These are phyloP conservation scores for Antitype chi DNA, from an alignment of 2,888 invertebrate species.

Conservation along the genomic window DNA sequence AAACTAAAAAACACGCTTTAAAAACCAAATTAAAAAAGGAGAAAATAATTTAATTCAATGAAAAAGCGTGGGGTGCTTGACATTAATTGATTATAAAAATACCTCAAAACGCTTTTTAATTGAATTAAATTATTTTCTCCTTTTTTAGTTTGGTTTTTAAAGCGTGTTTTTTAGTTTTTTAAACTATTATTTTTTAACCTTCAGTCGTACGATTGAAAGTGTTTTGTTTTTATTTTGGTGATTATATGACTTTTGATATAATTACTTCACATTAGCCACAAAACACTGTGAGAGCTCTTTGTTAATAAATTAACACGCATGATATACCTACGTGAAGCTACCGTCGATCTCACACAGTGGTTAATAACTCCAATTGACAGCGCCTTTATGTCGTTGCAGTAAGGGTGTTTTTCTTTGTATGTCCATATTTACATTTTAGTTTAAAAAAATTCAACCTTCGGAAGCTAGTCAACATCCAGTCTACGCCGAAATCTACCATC, in stretches of 20 bases:
- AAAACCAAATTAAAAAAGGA: no score
- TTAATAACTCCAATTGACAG: not conserved
- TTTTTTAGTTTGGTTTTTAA: no score
- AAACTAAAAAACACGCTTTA: no score
- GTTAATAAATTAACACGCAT: not conserved
- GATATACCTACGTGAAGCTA: not conserved
- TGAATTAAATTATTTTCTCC: no score
- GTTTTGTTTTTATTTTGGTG: not conserved
- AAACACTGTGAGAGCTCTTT: not conserved
- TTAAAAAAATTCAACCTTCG: not conserved
- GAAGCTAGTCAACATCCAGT: not conserved
- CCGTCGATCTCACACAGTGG: no score
- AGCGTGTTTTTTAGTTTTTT: no score
- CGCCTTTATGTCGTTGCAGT: not conserved
- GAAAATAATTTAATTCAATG: no score
- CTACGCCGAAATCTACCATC: not conserved
- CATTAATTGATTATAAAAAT: no score
- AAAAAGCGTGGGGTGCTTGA: no score
- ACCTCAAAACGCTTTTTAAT: no score
- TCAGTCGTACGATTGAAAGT: not conserved
- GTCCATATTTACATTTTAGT: not conserved
- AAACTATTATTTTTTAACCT: no score
- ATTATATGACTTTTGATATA: not conserved
- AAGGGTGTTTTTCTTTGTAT: no score
- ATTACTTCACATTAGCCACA: not conserved